Base-by-base conservation (phyloP, 2,888 invertebrate genomes). In the Phortica magna region DNA sequence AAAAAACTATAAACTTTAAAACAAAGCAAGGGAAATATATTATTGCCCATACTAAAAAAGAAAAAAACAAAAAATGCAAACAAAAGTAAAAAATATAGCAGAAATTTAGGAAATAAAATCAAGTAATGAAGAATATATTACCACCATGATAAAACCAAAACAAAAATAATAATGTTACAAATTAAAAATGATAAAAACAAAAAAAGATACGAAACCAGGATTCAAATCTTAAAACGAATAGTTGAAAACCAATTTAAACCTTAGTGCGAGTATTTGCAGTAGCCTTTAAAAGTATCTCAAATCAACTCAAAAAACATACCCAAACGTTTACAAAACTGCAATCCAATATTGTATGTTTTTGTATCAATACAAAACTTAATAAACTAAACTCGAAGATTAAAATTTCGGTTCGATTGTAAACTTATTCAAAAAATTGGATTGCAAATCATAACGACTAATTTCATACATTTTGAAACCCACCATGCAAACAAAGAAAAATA, bases 391-490 rank as follows among this genome's bases (percentile, higher is more conserved):
- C 31, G 19, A 61, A 12, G 12, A 61, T 19, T 1, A 19, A 5
- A 22, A 61, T 7, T 22, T 7, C 22, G 14, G 48, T 19, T 57
- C 57, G 22, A 61, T 12, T 22, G 61, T 6, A 61, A 22, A 22
- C 12, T 61, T 19, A 19, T 61, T 61, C 12, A 61, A 12, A 3
- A 14, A 48, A 3, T 48, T 48, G 48, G 10, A 48, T 48, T 48
- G 48, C 48, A 48, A 48, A 48, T 12, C 48, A 9, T 48, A 14
- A 2, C 48, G 48, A 14, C 9, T 14, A 48, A 48, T 22, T 22
- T 17, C 61, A 61, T 61, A 17, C 61, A 61, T 61, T 61, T 61
- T 61, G 14, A 67, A n/a, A 67, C 67, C 67, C 67, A 67, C 67
- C 67, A 42, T 67, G 7, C 7, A 12, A 67, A 41, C n/a, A 42